These are phyloP conservation scores for Centrocercus urophasianus DNA, from an alignment of 2,113 vertebrate species.

Conservation along the genomic window DNA sequence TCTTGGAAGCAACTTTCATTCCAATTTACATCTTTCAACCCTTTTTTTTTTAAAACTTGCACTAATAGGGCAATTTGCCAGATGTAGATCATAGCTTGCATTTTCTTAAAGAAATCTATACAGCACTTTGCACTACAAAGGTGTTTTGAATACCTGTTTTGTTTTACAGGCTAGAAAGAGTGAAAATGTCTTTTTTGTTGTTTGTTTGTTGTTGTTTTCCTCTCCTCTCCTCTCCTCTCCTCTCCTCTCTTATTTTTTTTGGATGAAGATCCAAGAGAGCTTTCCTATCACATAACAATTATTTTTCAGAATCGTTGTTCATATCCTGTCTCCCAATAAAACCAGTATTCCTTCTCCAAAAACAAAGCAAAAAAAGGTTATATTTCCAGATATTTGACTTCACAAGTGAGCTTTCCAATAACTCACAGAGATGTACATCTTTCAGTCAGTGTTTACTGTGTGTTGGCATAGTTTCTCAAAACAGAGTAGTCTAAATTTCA, in stretches of 20 bases:
- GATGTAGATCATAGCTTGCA: not conserved
- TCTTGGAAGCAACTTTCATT: constrained; percentile 40
- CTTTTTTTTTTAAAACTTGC: constrained; percentile 23
- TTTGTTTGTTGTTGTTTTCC: no score
- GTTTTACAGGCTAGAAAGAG: not conserved
- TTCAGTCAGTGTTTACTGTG: not conserved
- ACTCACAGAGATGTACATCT: not conserved
- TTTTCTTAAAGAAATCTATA: constrained; percentile 19
- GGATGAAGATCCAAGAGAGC: not conserved
- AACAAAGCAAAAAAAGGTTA: no score
- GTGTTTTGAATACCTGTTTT: not conserved
- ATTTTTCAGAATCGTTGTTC: not conserved
- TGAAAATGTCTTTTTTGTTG: not conserved
- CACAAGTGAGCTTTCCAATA: not conserved
- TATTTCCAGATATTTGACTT: not conserved
- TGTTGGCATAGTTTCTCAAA: not conserved
- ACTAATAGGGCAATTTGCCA: constrained; percentile 29
- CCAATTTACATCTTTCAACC: constrained; percentile 46
- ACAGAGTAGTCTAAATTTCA: not conserved
- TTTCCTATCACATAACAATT: not conserved
- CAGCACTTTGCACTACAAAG: not conserved
- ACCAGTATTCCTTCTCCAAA: accelerated
- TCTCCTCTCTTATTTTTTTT: no score
- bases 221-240: no score
- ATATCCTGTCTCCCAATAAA: not conserved